phyloP scores from a whole-genome alignment of 1,140 invertebrate genomes.

The Kradibia gibbosae region DNA sequence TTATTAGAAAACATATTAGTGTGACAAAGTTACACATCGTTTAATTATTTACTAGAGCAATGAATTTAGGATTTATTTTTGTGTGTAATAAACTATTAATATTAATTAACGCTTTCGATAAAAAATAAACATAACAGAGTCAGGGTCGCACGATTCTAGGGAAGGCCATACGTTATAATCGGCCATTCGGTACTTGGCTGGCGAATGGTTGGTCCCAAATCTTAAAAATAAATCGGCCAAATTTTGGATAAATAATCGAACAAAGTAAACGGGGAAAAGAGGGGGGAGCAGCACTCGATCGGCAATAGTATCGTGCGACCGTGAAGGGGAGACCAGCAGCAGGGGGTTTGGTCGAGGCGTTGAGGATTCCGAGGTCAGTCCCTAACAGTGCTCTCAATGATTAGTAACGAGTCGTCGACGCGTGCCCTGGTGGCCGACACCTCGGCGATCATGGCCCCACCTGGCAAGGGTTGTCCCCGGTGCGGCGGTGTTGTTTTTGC shows the following conservation, averaged over 20 bases:
- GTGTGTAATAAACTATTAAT: no score
- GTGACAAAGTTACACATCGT: no score
- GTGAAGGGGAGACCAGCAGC: background rate
- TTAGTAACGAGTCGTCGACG: slow-evolving; percentile 77
- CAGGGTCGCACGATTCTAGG: background rate
- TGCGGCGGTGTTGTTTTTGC: slow-evolving; percentile 93
- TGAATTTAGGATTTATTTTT: no score
- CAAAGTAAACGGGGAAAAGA: background rate
- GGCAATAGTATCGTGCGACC: background rate
- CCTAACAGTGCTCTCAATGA: background rate
- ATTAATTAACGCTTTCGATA: background rate
- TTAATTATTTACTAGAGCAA: no score
- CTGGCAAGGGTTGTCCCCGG: slow-evolving; percentile 89
- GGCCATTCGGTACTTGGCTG: no score
- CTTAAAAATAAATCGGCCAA: no score
- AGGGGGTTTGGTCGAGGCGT: background rate
- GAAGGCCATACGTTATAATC: background rate
- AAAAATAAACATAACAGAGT: background rate
- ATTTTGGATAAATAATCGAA: no score
- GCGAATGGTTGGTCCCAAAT: no score
- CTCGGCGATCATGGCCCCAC: slow-evolving; percentile 83
- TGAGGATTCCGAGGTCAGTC: background rate
- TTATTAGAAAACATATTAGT: no score
- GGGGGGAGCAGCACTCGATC: background rate
- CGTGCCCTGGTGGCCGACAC: slow-evolving; percentile 86